Conservation (phyloP, 1,140 invertebrate species). For the Apis dorsata region DNA sequence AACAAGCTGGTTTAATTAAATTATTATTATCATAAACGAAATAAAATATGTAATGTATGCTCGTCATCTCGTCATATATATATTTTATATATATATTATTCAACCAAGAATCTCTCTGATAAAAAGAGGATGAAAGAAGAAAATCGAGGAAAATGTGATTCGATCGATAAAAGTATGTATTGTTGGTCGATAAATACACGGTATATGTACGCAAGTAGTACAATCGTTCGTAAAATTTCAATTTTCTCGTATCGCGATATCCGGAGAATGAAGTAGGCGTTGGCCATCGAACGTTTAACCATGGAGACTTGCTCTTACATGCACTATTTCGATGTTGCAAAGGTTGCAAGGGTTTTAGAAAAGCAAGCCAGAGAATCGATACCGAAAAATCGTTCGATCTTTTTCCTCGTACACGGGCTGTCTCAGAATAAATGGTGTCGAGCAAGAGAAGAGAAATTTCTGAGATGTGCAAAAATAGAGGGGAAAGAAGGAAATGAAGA, state of each 20-base stretch:
- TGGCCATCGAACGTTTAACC: constrained; percentile 9
- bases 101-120: not conserved
- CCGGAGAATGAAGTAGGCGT: constrained; percentile 37
- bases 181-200: not conserved
- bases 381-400: constrained; percentile 58
- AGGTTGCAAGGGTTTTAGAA: constrained; percentile 41
- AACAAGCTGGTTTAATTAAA: not conserved
- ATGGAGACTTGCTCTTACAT: not conserved
- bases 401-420: not conserved
- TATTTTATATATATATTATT: not conserved
- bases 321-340: constrained; percentile 47
- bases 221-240: constrained; percentile 66
- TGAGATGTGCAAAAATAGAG: too few species aligned
- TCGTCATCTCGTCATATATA: not conserved
- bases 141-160: constrained; percentile 7
- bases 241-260: constrained; percentile 60
- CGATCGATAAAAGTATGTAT: not conserved
- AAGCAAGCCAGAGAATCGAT: constrained; percentile 48
- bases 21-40: not conserved
- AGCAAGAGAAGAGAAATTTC: too few species aligned
- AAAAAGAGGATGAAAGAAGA: not conserved
- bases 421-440: too few species aligned
- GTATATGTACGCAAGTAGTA: constrained; percentile 21
- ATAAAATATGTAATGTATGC: not conserved
- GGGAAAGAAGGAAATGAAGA: too few species aligned